Evolutionary conservation across 2,797 vertebrate genomes (phyloP).

Genomic region (Gymnothorax javanicus): DNA sequence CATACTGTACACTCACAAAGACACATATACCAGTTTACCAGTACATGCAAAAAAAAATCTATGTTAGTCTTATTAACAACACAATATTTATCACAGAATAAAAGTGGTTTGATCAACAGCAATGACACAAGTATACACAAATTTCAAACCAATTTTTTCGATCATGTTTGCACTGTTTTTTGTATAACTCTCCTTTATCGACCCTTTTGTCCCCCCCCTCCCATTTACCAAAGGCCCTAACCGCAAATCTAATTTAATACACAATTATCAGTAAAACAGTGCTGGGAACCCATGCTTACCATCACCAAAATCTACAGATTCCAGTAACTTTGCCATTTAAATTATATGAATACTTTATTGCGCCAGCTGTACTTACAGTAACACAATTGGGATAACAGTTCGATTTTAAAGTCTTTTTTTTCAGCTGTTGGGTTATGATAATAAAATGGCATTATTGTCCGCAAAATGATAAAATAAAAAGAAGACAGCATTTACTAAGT

Average conservation of each 20-base stretch:
- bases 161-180: background rate
- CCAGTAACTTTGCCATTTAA: background rate
- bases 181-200: background rate
- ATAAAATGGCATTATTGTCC: background rate
- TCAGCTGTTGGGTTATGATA: background rate
- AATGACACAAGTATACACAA: constrained; percentile 48
- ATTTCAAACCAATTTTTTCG: constrained; percentile 4
- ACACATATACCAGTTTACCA: background rate
- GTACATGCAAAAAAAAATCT: constrained; percentile 27
- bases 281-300: background rate
- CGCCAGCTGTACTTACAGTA: background rate
- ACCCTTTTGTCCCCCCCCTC: background rate
- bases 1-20: background rate
- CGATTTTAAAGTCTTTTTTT: background rate
- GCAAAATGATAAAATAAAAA: too few species aligned
- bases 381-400: background rate
- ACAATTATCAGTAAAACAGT: background rate
- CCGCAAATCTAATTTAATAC: background rate
- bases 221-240: background rate
- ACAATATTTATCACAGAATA: constrained; percentile 62
- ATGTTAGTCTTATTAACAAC: constrained; percentile 46
- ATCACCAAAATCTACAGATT: background rate
- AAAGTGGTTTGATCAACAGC: constrained; percentile 42
- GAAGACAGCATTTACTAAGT: background rate
- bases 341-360: background rate